Conservation (phyloP, 2,888 invertebrate species). For the Lycocerus yunnanus region DNA sequence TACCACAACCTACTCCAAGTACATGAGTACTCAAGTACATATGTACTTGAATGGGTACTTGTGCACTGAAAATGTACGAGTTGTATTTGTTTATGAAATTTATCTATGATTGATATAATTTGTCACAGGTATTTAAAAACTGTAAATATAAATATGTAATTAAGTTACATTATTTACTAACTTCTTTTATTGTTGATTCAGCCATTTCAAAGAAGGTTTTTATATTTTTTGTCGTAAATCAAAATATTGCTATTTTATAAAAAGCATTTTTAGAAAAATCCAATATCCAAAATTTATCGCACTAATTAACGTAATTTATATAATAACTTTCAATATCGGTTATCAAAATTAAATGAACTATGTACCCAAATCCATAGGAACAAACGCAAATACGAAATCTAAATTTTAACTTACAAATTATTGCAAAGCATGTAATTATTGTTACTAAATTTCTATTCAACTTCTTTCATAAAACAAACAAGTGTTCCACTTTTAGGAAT, state of each 20-base stretch:
- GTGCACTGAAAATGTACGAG: background rate
- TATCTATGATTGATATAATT: background rate
- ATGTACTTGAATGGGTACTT: background rate
- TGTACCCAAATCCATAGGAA: background rate
- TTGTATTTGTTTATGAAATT: background rate
- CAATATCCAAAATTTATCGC: background rate
- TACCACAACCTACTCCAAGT: no score
- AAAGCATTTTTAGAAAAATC: background rate
- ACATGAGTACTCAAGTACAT: background rate
- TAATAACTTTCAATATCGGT: background rate
- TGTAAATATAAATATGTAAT: background rate
- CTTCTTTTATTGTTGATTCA: background rate
- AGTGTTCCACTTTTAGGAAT: background rate
- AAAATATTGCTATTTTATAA: background rate
- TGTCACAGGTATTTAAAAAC: background rate
- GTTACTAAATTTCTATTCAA: background rate
- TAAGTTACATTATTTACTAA: background rate
- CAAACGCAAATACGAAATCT: background rate
- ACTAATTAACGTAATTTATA: background rate
- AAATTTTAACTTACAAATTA: background rate
- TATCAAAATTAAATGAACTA: background rate
- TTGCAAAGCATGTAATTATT: background rate
- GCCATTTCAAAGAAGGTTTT: background rate
- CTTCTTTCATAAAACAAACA: background rate
- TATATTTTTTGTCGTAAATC: background rate